Percentiles rank a stretch among this genome's conserved stretches.
Evolutionary conservation across 2,888 invertebrate genomes (phyloP).

Genomic region (Dysmachus trigonus): DNA sequence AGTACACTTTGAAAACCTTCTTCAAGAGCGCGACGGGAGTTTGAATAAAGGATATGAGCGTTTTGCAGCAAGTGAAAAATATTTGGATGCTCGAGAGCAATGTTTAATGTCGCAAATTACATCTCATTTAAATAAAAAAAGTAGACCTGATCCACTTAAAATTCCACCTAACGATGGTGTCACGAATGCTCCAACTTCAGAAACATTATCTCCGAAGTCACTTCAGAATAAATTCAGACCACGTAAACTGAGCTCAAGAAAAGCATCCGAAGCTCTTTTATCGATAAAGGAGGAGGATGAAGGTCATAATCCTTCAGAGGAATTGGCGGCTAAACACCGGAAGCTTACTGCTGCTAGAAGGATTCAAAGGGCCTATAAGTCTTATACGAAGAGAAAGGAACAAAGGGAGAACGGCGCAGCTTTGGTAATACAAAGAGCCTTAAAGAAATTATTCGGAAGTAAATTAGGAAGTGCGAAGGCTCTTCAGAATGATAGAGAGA

Average conservation of each 20-base stretch:
- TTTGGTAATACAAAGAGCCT: constrained; percentile 69
- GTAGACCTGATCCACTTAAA: neutral
- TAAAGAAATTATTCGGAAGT: constrained; percentile 65
- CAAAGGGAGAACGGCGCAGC: constrained; percentile 66
- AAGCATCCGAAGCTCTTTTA: constrained; percentile 42
- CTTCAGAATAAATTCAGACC: constrained; percentile 36
- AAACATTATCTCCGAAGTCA: neutral
- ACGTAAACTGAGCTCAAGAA: constrained; percentile 41
- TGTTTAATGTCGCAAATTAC: constrained; percentile 10
- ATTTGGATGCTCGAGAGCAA: neutral
- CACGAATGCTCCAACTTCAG: neutral
- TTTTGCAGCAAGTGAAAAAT: constrained; percentile 39
- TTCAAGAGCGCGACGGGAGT: constrained; percentile 65
- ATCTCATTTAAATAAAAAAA: neutral
- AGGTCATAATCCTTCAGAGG: neutral
- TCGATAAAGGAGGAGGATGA: constrained; percentile 43
- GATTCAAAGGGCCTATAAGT: constrained; percentile 43
- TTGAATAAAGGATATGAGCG: constrained; percentile 57
- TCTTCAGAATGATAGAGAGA: neutral
- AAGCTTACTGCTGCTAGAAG: constrained; percentile 46
- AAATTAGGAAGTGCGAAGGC: neutral
- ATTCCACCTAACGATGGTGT: neutral
- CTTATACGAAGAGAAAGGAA: constrained; percentile 49
- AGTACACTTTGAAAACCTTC: constrained; percentile 74
- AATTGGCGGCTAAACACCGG: constrained; percentile 47